Base-by-base conservation (phyloP, 2,888 invertebrate genomes). In the Prosopocoilus inquinatus region DNA sequence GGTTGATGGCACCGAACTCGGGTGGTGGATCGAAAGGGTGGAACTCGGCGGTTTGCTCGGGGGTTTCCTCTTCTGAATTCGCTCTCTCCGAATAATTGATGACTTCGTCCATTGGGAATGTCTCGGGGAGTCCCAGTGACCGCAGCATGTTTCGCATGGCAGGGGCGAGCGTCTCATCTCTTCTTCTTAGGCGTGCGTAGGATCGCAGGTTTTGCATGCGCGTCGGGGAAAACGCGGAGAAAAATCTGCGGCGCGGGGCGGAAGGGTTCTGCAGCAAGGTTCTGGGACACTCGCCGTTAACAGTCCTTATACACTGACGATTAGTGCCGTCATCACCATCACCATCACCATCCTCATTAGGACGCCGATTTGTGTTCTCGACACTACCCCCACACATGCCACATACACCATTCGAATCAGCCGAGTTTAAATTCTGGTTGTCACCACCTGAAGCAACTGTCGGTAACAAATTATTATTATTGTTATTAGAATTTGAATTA, bases 31-130 rank as follows among this genome's bases (percentile, higher is more conserved):
- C 68, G 57, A 64, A 70, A n/a, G 66, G 67, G 60, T 64, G 70
- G 53, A 63, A 70, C 44, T 53, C 55, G 50, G 44, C 58, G 15
- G 48, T 50, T 36, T 33, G 53, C 13, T 59, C 58, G 20, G 61
- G 52, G 1, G 64, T 60, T 41, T 72, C 70, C 44, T 72, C 72
- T 57, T 73, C 73, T 4, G 70, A 67, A 47, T 69, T 69, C 11
- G 69, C 70, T 11, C 75, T 64, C 59, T 75, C 75, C 0, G 76
- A 70, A 62, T 70, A 77, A 62, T 76, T 76, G 34, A 75, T 74
- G 0, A 76, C 66, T 61, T 76, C 75, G 53, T 76, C 75, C 5
- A 68, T 61, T 7, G 68, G 68, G 50, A 70, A 69, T 8, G 47
- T n/a, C 2, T 50, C 32, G 11, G 51, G 46, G 8, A 53, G 43